Percentiles rank a stretch among this genome's conserved stretches.
These are phyloP conservation scores for Caenorhabditis macrosperma DNA, from an alignment of 2,888 invertebrate genomes.

Conservation along the genomic window DNA sequence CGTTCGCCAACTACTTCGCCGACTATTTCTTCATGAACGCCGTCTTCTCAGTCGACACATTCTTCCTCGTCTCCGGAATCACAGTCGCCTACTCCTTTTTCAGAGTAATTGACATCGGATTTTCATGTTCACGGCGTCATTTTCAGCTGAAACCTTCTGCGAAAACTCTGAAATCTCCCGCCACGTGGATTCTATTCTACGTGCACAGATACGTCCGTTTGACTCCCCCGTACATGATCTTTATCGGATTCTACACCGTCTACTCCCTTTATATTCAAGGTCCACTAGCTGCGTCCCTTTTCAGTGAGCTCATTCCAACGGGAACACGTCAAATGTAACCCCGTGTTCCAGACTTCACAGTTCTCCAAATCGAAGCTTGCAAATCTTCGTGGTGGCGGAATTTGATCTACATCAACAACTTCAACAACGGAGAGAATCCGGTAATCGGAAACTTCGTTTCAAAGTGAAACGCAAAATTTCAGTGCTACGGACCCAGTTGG, in stretches of 20 bases:
- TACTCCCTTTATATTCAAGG: constrained; percentile 49
- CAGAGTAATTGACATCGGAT: constrained; percentile 11
- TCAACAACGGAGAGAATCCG: constrained; percentile 29
- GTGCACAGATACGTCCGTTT: constrained; percentile 68
- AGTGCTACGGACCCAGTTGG: constrained; percentile 56
- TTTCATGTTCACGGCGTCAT: neutral
- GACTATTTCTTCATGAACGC: constrained; percentile 59
- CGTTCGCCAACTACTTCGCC: constrained; percentile 14
- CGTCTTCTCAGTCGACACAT: constrained; percentile 70
- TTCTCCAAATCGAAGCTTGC: constrained; percentile 53
- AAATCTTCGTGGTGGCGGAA: constrained; percentile 65
- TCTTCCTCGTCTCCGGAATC: constrained; percentile 70
- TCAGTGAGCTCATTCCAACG: constrained; percentile 4
- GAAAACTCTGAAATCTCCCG: constrained; percentile 24
- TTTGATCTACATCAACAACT: constrained; percentile 71
- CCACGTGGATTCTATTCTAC: constrained; percentile 71
- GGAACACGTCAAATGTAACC: neutral
- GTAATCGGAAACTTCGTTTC: neutral
- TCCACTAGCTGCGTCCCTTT: constrained; percentile 34
- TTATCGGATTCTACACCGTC: constrained; percentile 56
- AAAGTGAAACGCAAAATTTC: neutral
- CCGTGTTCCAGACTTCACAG: constrained; percentile 17
- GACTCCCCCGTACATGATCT: constrained; percentile 59
- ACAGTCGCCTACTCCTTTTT: constrained; percentile 70
- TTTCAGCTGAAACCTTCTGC: constrained; percentile 1